Evolutionary conservation across 2,888 invertebrate genomes (phyloP), one percentile per base, ranked within the genome.

Genomic region (Steinernema scapterisci): DNA sequence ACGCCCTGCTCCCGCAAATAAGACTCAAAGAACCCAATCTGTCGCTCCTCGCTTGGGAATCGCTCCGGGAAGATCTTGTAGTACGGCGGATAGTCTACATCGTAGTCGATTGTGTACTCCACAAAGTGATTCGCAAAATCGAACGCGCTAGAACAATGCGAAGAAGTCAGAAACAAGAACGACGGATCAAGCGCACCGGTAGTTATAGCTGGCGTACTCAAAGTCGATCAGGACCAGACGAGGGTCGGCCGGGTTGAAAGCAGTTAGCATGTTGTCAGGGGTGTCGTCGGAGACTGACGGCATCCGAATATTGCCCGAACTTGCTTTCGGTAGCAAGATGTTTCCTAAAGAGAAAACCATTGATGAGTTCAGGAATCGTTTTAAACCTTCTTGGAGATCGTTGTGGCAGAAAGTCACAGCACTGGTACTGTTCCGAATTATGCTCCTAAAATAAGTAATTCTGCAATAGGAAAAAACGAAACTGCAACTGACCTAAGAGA

Each of bases 121-220:
- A 93, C 91, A 88, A 96, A 95, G 87, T 96, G 96, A 89, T 96
- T 96, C 2, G 95, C 95, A 71, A 96, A 90, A 89, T 96, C 96
- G 89, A 95, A 96, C 0, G 93, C 95, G 72, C 95, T 88, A 79
- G 43, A 81, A 44, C n/a, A 38, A 72, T 63, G 19, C 13, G 9
- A 7, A 1, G n/a, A 19, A 23, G 27, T 19, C 11, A 43, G 19
- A n/a, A 6, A 19, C 9, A 38, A 0, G 11, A 19, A 7, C n/a
- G 70, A 44, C 11, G 45, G 16, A 70, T 5, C 13, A 21, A 27
- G 27, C 21, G 2, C 48, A 72, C 74, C 75, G 74, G 31, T 71
- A 76, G 56, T 76, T 76, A 38, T 74, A 76, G 45, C 76, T 93
- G 88, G 95, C 95, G 88, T 95, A 96, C 89, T 96, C 95, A 88